Evolutionary conservation across 2,888 invertebrate species (phyloP).

Genomic region (Litoditis marina): DNA sequence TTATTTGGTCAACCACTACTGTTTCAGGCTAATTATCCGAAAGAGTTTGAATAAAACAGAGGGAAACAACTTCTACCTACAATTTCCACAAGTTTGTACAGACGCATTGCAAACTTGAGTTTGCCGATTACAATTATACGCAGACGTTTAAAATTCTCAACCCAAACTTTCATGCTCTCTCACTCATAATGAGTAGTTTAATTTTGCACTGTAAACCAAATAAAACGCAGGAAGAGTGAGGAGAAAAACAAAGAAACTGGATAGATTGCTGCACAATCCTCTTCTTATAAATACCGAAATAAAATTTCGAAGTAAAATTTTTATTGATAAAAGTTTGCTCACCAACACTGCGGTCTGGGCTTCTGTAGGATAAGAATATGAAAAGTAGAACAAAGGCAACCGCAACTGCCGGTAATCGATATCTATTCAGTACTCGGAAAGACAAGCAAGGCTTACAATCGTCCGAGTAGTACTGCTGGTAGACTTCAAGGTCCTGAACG

Average conservation of each 20-base stretch:
- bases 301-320: background rate
- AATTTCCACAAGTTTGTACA: too few species aligned
- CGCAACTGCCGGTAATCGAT: background rate
- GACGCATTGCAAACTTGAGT: too few species aligned
- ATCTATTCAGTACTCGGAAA: background rate
- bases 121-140: too few species aligned
- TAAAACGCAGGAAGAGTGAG: background rate
- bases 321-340: background rate
- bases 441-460: background rate
- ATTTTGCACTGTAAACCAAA: background rate
- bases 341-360: background rate
- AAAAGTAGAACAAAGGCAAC: constrained; percentile 1
- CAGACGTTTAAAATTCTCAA: background rate
- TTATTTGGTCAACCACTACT: too few species aligned
- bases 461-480: background rate
- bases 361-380: background rate
- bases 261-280: background rate
- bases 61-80: too few species aligned
- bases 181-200: background rate
- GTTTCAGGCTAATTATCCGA: too few species aligned
- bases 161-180: background rate
- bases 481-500: constrained; percentile 1
- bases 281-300: constrained; percentile 4
- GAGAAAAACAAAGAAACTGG: background rate
- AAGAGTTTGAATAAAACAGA: too few species aligned